Percentiles rank a stretch among this genome's conserved stretches.
These are phyloP conservation scores for Taeniopygia guttata DNA, from an alignment of 2,797 vertebrate genomes.

Conservation along the genomic window DNA sequence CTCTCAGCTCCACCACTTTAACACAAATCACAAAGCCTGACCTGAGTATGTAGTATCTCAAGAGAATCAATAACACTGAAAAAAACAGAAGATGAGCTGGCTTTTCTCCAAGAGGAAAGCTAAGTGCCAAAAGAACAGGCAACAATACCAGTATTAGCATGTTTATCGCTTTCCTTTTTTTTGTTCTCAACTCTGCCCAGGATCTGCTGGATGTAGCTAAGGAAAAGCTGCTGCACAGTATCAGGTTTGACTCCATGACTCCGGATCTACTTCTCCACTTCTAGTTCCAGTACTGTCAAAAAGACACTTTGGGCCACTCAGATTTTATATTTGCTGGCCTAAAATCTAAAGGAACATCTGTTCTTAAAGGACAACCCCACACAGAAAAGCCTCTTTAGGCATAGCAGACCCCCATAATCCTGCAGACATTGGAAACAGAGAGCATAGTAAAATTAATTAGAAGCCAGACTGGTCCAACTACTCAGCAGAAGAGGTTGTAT, in stretches of 20 bases:
- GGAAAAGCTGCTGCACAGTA: background rate
- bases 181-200: background rate
- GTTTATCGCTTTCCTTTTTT: background rate
- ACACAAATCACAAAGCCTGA: constrained; percentile 14
- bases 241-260: background rate
- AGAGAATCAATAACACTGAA: background rate
- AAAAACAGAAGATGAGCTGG: background rate
- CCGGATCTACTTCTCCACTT: background rate
- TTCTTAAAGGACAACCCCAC: background rate
- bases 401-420: background rate
- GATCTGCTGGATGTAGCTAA: background rate
- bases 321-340: background rate
- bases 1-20: background rate
- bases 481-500: background rate
- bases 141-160: constrained; percentile 11
- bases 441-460: background rate
- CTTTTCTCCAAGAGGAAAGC: constrained; percentile 20
- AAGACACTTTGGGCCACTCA: background rate
- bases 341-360: background rate
- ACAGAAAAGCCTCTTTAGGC: background rate
- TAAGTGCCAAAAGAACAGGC: constrained; percentile 15
- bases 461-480: background rate
- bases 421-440: background rate
- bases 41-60: background rate
- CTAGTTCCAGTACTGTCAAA: background rate